Evolutionary conservation across 2,113 vertebrate species (phyloP).

Genomic region (Uria lomvia): DNA sequence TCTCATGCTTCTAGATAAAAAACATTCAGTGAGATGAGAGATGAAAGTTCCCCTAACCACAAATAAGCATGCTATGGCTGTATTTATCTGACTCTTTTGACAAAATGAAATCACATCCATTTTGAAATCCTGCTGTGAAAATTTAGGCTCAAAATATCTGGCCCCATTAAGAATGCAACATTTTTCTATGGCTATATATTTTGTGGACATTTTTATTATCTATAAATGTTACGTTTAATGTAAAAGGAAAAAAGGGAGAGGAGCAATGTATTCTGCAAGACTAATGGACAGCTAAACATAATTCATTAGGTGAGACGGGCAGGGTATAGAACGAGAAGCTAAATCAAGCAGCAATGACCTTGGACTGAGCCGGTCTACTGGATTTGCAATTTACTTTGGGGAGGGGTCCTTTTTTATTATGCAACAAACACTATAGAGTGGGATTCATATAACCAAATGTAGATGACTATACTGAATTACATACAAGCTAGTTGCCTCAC

Average conservation of each 20-base stretch:
- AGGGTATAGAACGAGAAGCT: background rate
- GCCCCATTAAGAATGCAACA: background rate
- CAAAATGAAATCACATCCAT: background rate
- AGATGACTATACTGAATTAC: background rate
- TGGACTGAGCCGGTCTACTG: background rate
- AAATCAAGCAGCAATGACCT: slow-evolving; percentile 48
- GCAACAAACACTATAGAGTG: background rate
- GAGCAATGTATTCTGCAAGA: slow-evolving; percentile 15
- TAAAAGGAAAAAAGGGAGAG: background rate
- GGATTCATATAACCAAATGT: background rate
- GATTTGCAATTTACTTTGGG: background rate
- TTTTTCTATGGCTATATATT: slow-evolving; percentile 24
- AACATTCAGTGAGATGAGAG: background rate
- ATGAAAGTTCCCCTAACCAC: background rate
- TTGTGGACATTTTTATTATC: slow-evolving; percentile 25
- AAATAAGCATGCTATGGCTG: background rate
- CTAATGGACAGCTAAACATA: slow-evolving; percentile 35
- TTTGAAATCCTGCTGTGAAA: slow-evolving; percentile 6
- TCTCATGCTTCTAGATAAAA: background rate
- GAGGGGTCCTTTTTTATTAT: background rate
- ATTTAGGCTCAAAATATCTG: slow-evolving; percentile 1
- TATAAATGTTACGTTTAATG: slow-evolving; percentile 20
- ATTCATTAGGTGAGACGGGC: background rate
- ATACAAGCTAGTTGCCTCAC: background rate
- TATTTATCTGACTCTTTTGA: background rate